A percentile compares a stretch with the other conserved stretches of the same genome.
These are phyloP conservation scores for Hyaena hyaena DNA, from an alignment of 2,113 vertebrate species.

Conservation along the genomic window DNA sequence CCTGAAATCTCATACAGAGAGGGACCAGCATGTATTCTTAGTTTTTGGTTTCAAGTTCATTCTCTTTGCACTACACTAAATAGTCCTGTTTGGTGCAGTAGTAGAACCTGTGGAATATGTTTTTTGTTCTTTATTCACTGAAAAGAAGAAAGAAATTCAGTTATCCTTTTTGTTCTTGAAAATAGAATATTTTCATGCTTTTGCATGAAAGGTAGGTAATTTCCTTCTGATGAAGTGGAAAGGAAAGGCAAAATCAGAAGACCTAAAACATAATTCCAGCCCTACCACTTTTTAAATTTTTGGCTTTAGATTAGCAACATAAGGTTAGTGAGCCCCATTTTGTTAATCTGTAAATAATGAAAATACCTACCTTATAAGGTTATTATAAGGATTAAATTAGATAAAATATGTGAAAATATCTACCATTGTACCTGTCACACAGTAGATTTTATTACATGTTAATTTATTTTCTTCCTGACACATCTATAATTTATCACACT, in stretches of 20 bases:
- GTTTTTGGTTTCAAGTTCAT: background rate
- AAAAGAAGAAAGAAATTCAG: background rate
- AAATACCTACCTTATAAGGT: background rate
- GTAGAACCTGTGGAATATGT: background rate
- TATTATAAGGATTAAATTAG: conserved; percentile 39
- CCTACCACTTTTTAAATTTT: background rate
- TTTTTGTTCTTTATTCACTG: background rate
- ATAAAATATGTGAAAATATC: background rate
- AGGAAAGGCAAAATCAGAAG: background rate
- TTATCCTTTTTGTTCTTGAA: background rate
- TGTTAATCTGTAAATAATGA: background rate
- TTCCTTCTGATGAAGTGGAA: background rate
- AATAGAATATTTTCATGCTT: background rate
- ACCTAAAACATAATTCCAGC: background rate
- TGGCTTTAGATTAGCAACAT: background rate
- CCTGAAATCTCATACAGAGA: background rate
- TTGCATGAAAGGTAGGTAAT: background rate
- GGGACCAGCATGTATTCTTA: background rate
- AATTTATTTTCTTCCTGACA: conserved; percentile 6
- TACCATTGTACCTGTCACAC: background rate
- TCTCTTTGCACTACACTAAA: background rate
- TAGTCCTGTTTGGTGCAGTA: background rate
- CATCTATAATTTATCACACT: conserved; percentile 2
- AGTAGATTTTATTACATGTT: background rate
- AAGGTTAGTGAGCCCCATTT: background rate